Evolutionary conservation across 2,797 vertebrate species (phyloP).

Genomic region (Gymnocypris eckloni): DNA sequence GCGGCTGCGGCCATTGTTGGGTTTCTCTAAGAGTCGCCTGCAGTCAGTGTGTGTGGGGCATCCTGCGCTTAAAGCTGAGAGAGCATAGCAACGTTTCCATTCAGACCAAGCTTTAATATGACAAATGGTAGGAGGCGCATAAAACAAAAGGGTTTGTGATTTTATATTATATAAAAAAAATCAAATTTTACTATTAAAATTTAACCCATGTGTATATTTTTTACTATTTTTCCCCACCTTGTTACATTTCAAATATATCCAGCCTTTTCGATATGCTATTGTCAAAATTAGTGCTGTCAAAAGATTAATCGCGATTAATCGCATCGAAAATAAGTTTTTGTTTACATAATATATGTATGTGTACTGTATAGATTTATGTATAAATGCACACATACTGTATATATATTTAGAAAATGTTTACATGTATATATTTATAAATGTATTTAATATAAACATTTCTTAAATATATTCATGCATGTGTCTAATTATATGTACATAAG

Average conservation of each 20-base stretch:
- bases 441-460: no score
- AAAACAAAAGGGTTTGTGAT: constrained; percentile 12
- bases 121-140: constrained; percentile 40
- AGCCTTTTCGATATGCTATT: no score
- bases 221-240: neutral
- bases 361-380: no score
- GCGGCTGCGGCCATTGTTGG: constrained; percentile 53
- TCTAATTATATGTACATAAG: no score
- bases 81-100: constrained; percentile 31
- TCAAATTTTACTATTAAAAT: neutral
- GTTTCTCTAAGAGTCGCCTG: constrained; percentile 18
- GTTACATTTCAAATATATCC: neutral
- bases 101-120: constrained; percentile 54
- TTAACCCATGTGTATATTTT: neutral
- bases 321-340: no score
- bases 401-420: no score
- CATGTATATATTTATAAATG: no score
- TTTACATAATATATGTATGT: no score
- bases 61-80: constrained; percentile 21
- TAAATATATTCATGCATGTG: no score
- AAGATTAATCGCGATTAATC: no score
- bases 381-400: no score
- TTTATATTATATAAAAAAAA: constrained; percentile 1
- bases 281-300: no score
- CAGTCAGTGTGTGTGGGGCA: constrained; percentile 22